Conservation (phyloP, 2,888 invertebrate species). For the Drosophila trichaetosa region DNA sequence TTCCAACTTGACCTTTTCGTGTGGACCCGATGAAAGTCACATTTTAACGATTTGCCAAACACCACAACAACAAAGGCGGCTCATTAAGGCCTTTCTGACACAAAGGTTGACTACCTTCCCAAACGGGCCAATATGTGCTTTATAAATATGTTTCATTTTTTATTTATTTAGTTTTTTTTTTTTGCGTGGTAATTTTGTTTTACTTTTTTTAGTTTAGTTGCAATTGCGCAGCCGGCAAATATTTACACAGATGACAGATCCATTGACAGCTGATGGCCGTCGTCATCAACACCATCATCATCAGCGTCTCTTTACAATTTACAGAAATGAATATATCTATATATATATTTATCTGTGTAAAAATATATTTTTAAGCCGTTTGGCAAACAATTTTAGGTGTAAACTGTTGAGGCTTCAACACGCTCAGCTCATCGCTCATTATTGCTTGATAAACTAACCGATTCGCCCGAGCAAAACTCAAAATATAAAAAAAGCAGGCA, state of each 20-base stretch:
- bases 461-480: conserved; percentile 26
- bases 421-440: conserved; percentile 55
- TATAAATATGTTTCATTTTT: conserved; percentile 34
- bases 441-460: conserved; percentile 58
- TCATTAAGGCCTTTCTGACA: conserved; percentile 37
- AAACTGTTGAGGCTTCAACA: conserved; percentile 52
- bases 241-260: conserved; percentile 58
- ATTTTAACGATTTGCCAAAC: conserved; percentile 35
- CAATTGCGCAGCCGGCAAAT: conserved; percentile 66
- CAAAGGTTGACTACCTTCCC: conserved; percentile 41
- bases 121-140: conserved; percentile 16
- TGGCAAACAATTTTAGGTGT: conserved; percentile 67
- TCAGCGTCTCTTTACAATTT: conserved; percentile 38
- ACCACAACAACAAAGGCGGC: conserved; percentile 16
- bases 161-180: conserved; percentile 16
- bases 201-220: conserved; percentile 34
- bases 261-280: conserved; percentile 73
- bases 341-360: conserved; percentile 8
- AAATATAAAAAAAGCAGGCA: conserved; percentile 33
- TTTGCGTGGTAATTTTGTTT: neutral
- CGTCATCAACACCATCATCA: conserved; percentile 45
- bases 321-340: conserved; percentile 13
- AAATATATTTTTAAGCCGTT: conserved; percentile 39
- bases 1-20: conserved; percentile 34
- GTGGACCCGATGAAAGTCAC: conserved; percentile 23